Evolutionary conservation across 53 echinoderm and acorn worm species (phyloP).

Genomic region (Arbacia lixula): DNA sequence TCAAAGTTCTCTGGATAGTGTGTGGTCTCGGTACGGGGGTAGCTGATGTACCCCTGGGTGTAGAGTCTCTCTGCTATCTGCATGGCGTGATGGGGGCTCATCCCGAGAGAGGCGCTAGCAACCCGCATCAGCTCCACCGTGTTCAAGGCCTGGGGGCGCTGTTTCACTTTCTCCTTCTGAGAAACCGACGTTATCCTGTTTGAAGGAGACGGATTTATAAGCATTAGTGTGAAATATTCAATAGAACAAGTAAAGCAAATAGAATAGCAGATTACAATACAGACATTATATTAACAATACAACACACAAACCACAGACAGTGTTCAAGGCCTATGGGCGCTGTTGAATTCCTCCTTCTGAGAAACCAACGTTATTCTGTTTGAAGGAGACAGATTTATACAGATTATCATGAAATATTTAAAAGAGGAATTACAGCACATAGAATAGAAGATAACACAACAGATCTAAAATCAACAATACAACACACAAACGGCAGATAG

Average conservation of each 20-base stretch:
- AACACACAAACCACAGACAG: no score
- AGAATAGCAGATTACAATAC: no score
- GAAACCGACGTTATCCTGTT: slow-evolving; percentile 74
- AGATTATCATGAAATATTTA: no score
- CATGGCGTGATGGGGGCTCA: slow-evolving; percentile 99
- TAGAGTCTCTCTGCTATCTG: slow-evolving; percentile 97
- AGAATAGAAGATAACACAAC: no score
- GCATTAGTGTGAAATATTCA: no score
- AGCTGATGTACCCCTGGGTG: slow-evolving; percentile 97
- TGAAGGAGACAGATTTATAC: neutral
- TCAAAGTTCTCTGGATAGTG: slow-evolving; percentile 95
- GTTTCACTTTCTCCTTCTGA: slow-evolving; percentile 88
- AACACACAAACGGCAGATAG: slow-evolving; percentile 90
- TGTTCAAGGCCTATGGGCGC: slow-evolving; percentile 93
- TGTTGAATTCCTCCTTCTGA: slow-evolving; percentile 83
- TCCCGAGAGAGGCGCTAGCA: slow-evolving; percentile 86
- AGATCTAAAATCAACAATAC: no score
- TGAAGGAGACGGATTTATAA: neutral
- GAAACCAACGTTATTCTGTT: slow-evolving; percentile 74
- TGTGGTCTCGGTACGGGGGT: slow-evolving; percentile 95
- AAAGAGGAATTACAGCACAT: no score
- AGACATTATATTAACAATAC: no score
- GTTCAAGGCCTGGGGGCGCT: slow-evolving; percentile 92
- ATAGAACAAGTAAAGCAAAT: no score
- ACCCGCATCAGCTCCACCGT: slow-evolving; percentile 97